Percentiles rank a stretch among this genome's conserved stretches.
Conservation (phyloP, 2,888 invertebrate genomes). For the Himalopsyche kuldschensis region DNA sequence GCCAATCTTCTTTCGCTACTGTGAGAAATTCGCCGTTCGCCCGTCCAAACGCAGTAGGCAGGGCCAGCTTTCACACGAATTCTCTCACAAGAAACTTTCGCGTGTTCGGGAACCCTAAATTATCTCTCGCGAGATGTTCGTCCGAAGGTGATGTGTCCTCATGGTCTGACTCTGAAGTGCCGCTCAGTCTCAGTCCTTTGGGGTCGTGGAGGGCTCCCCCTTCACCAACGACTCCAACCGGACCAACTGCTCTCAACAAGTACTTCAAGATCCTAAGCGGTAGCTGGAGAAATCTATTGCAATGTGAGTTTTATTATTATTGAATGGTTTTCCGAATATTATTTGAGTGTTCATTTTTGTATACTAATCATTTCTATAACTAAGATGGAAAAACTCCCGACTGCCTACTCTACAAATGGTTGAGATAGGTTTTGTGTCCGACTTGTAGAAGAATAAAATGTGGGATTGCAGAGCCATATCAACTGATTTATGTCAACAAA, state of each 20-base stretch:
- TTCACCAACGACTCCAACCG: slow-evolving; percentile 46
- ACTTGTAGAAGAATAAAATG: too few species aligned
- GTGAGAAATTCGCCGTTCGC: slow-evolving; percentile 55
- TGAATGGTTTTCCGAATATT: not conserved
- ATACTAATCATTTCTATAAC: too few species aligned
- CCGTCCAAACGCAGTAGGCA: slow-evolving; percentile 34
- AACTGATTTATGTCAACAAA: too few species aligned
- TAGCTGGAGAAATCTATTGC: slow-evolving; percentile 78
- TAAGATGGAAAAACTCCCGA: too few species aligned
- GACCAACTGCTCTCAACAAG: slow-evolving; percentile 61
- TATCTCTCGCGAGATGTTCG: slow-evolving; percentile 65
- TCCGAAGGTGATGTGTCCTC: slow-evolving; percentile 71
- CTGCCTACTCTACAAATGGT: too few species aligned
- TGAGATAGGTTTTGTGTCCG: too few species aligned
- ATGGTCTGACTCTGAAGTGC: slow-evolving; percentile 36
- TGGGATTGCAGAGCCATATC: too few species aligned
- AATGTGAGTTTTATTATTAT: slow-evolving; percentile 63
- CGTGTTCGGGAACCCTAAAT: slow-evolving; percentile 40
- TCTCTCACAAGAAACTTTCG: slow-evolving; percentile 46
- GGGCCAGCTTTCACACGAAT: slow-evolving; percentile 54
- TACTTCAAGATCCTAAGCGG: slow-evolving; percentile 75
- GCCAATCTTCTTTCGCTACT: slow-evolving; percentile 53
- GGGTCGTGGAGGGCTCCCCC: slow-evolving; percentile 44
- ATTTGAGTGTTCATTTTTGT: too few species aligned
- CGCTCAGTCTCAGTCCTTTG: slow-evolving; percentile 35